These are phyloP conservation scores for Mesoligia furuncula DNA, from an alignment of 2,888 invertebrate genomes.

Conservation along the genomic window DNA sequence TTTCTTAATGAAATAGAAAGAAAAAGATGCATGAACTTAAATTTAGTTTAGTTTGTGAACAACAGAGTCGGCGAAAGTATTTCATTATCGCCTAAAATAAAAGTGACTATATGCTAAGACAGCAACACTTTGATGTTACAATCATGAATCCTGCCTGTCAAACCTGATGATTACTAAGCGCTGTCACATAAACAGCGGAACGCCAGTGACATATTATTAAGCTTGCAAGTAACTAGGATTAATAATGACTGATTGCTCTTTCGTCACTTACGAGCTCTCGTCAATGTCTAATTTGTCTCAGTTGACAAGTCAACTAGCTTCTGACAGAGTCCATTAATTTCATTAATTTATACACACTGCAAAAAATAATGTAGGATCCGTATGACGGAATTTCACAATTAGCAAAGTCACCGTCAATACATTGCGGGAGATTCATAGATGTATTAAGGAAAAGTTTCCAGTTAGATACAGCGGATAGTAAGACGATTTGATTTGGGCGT, in stretches of 20 bases:
- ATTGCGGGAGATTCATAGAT: neutral
- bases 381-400: slow-evolving; percentile 13
- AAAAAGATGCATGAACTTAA: too few relatives aligned
- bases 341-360: slow-evolving; percentile 27
- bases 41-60: too few relatives aligned
- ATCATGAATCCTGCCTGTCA: slow-evolving; percentile 22
- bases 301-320: slow-evolving; percentile 57
- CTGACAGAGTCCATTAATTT: slow-evolving; percentile 45
- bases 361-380: slow-evolving; percentile 10
- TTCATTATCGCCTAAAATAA: neutral
- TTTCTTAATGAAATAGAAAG: too few relatives aligned
- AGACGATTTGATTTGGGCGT: neutral
- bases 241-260: slow-evolving; percentile 45
- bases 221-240: slow-evolving; percentile 24
- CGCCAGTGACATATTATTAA: slow-evolving; percentile 20
- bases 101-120: neutral
- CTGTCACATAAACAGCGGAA: slow-evolving; percentile 31
- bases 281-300: slow-evolving; percentile 59
- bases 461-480: neutral
- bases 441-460: neutral
- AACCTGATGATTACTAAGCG: slow-evolving; percentile 36
- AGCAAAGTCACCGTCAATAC: neutral
- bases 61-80: too few relatives aligned
- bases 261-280: slow-evolving; percentile 30
- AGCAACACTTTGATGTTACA: neutral